Conservation (phyloP, 2,797 vertebrate genomes). For the Halcyon smyrnensis region DNA sequence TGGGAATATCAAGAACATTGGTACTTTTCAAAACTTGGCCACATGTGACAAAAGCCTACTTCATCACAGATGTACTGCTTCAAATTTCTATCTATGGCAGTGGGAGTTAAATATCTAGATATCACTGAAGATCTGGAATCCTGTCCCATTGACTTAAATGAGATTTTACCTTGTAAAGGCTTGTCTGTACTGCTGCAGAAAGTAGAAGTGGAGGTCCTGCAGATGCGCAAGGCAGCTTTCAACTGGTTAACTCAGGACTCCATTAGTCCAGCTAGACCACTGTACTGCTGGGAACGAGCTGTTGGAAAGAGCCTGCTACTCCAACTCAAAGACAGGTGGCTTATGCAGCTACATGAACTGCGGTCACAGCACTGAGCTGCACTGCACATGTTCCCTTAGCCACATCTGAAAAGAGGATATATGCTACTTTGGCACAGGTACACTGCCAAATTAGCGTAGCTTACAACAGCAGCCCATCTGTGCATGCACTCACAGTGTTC, state of each 20-base stretch:
- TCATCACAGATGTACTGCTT: neutral
- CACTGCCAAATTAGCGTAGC: neutral
- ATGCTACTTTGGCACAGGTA: neutral
- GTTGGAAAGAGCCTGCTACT: neutral
- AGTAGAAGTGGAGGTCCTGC: neutral
- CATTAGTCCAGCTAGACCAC: neutral
- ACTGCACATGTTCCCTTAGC: neutral
- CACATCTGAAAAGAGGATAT: neutral
- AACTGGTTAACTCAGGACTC: neutral
- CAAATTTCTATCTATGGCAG: neutral
- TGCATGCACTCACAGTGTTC: neutral
- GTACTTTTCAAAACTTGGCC: neutral
- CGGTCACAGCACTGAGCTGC: neutral
- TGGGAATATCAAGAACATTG: neutral
- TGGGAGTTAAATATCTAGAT: neutral
- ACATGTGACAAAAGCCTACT: neutral
- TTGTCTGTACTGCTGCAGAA: neutral
- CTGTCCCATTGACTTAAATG: neutral
- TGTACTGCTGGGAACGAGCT: neutral
- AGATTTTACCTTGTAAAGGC: neutral
- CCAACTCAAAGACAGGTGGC: neutral
- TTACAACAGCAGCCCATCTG: neutral
- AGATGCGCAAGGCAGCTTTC: neutral
- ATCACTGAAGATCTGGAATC: neutral
- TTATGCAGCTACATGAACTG: neutral